Evolutionary conservation across 2,888 invertebrate species (phyloP).

Genomic region (Lordiphosa fenestrarum): DNA sequence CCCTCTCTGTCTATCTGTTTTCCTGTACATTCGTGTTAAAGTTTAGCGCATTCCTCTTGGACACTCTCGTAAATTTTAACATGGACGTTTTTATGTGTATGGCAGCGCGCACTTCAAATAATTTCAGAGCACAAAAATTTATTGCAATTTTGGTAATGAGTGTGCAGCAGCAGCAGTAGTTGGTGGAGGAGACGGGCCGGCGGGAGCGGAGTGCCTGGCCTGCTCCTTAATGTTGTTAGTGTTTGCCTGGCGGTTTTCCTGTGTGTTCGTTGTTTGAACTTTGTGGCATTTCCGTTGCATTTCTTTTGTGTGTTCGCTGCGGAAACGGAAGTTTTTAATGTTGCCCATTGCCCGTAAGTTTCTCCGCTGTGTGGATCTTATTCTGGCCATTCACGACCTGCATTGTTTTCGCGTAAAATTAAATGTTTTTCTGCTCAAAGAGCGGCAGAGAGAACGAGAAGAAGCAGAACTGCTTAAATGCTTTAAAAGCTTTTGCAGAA

Average conservation of each 20-base stretch:
- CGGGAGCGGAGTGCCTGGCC: conserved; percentile 13
- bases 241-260: conserved; percentile 61
- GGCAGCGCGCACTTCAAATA: conserved; percentile 65
- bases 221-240: conserved; percentile 63
- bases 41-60: conserved; percentile 50
- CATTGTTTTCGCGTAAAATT: conserved; percentile 59
- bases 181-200: not conserved
- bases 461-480: conserved; percentile 36
- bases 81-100: conserved; percentile 73
- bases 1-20: not conserved
- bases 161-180: conserved; percentile 42
- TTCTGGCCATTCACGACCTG: conserved; percentile 11
- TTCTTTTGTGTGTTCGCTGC: conserved; percentile 53
- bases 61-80: conserved; percentile 62
- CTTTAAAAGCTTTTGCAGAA: conserved; percentile 21
- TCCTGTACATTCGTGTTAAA: conserved; percentile 31
- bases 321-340: conserved; percentile 75
- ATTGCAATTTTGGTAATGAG: conserved; percentile 75
- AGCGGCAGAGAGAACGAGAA: not conserved
- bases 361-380: conserved; percentile 22
- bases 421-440: conserved; percentile 45
- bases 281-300: conserved; percentile 73
- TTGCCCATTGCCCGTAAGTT: conserved; percentile 54
- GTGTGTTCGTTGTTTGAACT: conserved; percentile 60
- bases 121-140: conserved; percentile 67